phyloP scores from a whole-genome alignment of 2,113 vertebrate genomes.

The Apistogramma diplotaenia region DNA sequence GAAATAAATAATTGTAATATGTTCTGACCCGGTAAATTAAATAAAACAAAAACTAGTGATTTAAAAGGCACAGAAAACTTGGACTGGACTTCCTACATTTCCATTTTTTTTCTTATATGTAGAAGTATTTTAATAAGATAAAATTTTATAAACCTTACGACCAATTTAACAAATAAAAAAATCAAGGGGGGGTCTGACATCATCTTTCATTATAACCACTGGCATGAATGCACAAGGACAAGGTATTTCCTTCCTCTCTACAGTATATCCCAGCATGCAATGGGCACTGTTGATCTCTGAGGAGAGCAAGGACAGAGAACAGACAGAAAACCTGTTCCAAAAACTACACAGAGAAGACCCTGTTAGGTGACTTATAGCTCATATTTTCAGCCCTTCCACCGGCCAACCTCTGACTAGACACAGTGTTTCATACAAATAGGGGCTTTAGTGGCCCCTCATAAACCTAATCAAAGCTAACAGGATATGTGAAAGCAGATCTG shows the following conservation, averaged over 20 bases:
- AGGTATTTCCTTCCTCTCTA: constrained; percentile 43
- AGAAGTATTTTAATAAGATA: neutral
- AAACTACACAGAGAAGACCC: constrained; percentile 68
- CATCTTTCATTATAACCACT: constrained; percentile 21
- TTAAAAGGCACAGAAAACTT: neutral
- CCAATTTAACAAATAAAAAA: neutral
- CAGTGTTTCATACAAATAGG: constrained; percentile 35
- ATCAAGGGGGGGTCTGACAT: neutral
- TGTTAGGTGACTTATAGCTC: constrained; percentile 56
- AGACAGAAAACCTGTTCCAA: constrained; percentile 70
- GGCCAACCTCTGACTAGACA: constrained; percentile 41
- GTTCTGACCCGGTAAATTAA: neutral
- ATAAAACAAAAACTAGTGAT: neutral
- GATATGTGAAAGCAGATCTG: constrained; percentile 27
- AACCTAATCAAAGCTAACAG: constrained; percentile 31
- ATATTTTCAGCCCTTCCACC: constrained; percentile 53
- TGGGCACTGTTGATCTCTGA: constrained; percentile 41
- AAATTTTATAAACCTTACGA: neutral
- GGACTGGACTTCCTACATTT: neutral
- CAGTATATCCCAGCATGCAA: constrained; percentile 64
- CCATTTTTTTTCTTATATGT: neutral
- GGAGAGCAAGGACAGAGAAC: constrained; percentile 63
- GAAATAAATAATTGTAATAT: neutral
- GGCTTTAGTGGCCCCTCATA: neutral
- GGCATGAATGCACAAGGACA: constrained; percentile 2